Percentiles rank a stretch among this genome's conserved stretches.
Evolutionary conservation across 2,888 invertebrate genomes (phyloP).

Genomic region (Apodemia duryi): DNA sequence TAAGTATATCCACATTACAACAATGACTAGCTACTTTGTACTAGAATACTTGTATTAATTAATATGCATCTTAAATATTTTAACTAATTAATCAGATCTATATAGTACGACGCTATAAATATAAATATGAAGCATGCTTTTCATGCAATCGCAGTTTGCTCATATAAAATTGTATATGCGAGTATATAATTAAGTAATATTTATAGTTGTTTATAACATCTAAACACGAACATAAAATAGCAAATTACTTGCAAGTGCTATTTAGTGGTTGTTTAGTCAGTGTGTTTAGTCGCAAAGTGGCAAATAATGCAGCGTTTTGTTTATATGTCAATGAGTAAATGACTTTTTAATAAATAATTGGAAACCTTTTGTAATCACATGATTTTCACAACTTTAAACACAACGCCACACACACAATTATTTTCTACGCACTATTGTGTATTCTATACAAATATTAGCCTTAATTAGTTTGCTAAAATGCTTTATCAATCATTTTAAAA

Average conservation of each 20-base stretch:
- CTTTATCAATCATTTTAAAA: neutral
- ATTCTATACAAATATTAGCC: neutral
- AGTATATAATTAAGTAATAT: constrained; percentile 34
- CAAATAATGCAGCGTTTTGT: constrained; percentile 18
- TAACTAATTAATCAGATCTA: constrained; percentile 47
- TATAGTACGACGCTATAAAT: constrained; percentile 42
- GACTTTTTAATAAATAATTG: neutral
- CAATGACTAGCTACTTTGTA: constrained; percentile 72
- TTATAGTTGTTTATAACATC: constrained; percentile 46
- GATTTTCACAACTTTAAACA: constrained; percentile 2
- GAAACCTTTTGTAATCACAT: constrained; percentile 1
- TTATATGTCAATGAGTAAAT: constrained; percentile 5
- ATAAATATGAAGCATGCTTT: constrained; percentile 59
- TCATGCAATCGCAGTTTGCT: constrained; percentile 53
- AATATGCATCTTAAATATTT: constrained; percentile 25
- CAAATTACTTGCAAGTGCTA: constrained; percentile 58
- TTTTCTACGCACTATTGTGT: constrained; percentile 6
- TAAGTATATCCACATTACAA: constrained; percentile 35
- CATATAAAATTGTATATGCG: constrained; percentile 44
- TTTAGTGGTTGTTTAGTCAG: constrained; percentile 54
- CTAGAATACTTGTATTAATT: constrained; percentile 37
- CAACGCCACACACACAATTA: constrained; percentile 6
- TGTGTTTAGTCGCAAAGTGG: constrained; percentile 16
- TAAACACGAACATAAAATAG: constrained; percentile 33
- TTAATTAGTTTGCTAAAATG: neutral